These are phyloP conservation scores for Liopterus haemorrhoidalis DNA, from an alignment of 2,888 invertebrate genomes.

Conservation along the genomic window DNA sequence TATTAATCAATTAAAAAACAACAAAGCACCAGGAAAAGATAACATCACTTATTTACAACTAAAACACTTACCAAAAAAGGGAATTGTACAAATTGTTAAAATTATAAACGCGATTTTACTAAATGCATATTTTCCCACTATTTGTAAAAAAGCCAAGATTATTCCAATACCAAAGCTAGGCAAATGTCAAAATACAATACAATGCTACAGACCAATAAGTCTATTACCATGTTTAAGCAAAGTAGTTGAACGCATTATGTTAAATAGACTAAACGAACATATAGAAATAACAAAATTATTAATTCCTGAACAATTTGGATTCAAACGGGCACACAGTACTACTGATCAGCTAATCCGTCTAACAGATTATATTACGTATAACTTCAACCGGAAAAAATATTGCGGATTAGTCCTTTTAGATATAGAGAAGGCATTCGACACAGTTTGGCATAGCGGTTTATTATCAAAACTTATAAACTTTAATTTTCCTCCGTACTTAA, in stretches of 20 bases:
- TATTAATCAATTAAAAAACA: no score
- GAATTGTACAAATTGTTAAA: slow-evolving; percentile 22
- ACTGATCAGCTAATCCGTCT: no score
- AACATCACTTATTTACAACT: slow-evolving; percentile 26
- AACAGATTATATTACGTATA: no score
- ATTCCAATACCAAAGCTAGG: slow-evolving; percentile 23
- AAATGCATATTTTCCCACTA: slow-evolving; percentile 24
- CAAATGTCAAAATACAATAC: slow-evolving; percentile 20
- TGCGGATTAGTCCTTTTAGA: no score
- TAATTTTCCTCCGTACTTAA: no score
- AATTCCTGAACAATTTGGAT: no score
- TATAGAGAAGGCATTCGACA: no score
- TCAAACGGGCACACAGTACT: no score
- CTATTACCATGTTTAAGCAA: slow-evolving; percentile 28
- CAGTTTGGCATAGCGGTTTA: no score
- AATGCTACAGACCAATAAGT: slow-evolving; percentile 27
- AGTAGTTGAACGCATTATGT: slow-evolving; percentile 28
- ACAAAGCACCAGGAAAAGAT: slow-evolving; percentile 3
- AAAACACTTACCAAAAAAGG: slow-evolving; percentile 28
- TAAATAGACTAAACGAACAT: slow-evolving; percentile 19
- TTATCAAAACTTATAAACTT: no score
- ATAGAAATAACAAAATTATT: no score
- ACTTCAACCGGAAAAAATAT: no score
- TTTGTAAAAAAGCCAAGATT: slow-evolving; percentile 26
- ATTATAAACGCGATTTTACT: slow-evolving; percentile 28